Evolutionary conservation across 1,140 invertebrate species (phyloP), one percentile per base, ranked within the genome.

Genomic region (Scaptomyza montana): DNA sequence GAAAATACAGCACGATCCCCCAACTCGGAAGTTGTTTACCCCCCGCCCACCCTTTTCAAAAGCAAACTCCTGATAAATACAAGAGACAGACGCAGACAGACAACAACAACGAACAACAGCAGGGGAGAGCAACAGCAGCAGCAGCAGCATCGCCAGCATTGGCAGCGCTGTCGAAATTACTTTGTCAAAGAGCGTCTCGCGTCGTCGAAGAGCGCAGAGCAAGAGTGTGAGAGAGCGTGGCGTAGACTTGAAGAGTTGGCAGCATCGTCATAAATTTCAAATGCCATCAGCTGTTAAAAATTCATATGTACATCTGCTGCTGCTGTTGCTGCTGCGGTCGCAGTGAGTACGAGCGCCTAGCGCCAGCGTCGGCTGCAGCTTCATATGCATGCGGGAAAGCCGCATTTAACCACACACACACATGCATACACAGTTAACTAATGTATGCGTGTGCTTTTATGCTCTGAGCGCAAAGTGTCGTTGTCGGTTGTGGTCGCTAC

Each of bases 221-320:
- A 5, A 60, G 55, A 68, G 65, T n/a, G 47, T 45, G n/a, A 51
- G 46, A 50, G 36, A 30, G 56, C 10, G 10, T 7, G 39, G 33
- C 57, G n/a, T 41, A 13, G 47, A 47, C 39, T 57, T 49, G n/a
- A 46, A 65, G 70, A 59, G 70, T 60, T 25, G 25, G 28, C 57
- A 16, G 7, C 80, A 63, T 79, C 72, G 68, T 61, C 77, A 81
- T 87, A 80, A 85, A 85, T 85, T 81, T 71, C 47, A 65, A 87
- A 87, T 75, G 74, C 66, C 70, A 85, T 85, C 81, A 85, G 81
- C 81, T 85, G 81, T 85, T 87, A 65, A 68, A 78, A 86, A 81
- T 69, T 57, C 71, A 86, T 86, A 39, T 72, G 60, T 56, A 61
- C 25, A 51, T 59, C 53, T 55, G 53, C 80, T 69, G 78, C 70